Evolutionary conservation across 1,140 invertebrate species (phyloP).

Genomic region (Habropoda laboriosa): DNA sequence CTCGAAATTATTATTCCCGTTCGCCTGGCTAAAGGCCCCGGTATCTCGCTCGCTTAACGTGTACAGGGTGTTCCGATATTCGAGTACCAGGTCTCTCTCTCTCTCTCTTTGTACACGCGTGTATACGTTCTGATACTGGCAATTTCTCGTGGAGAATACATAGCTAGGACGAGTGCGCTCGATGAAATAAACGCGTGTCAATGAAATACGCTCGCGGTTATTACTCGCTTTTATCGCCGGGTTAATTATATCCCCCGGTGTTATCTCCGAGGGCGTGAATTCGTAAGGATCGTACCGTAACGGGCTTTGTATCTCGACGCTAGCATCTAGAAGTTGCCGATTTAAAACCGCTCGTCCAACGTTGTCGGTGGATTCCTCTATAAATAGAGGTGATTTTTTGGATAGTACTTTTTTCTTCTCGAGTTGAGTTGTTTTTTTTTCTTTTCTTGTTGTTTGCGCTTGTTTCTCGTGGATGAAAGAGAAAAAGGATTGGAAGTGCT

Average conservation of each 20-base stretch:
- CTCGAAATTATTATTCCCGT: conserved; percentile 68
- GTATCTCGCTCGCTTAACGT: conserved; percentile 61
- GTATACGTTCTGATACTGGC: background rate
- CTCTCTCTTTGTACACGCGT: background rate
- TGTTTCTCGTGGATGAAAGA: background rate
- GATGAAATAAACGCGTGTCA: conserved; percentile 54
- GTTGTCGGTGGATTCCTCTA: background rate
- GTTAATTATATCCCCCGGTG: background rate
- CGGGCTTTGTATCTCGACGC: background rate
- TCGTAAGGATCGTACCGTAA: background rate
- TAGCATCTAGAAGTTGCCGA: background rate
- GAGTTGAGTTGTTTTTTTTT: background rate
- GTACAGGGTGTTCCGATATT: conserved; percentile 62
- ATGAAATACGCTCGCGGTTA: conserved; percentile 45
- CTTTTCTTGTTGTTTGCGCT: background rate
- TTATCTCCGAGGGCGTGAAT: conserved; percentile 33
- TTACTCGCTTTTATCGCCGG: conserved; percentile 26
- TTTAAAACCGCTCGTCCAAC: background rate
- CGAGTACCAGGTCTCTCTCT: conserved; percentile 25
- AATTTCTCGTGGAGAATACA: conserved; percentile 51
- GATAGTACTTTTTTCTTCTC: background rate
- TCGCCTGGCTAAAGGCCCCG: conserved; percentile 57
- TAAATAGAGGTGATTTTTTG: conserved; percentile 32
- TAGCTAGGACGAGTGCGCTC: conserved; percentile 18
- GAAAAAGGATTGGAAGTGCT: too few species aligned